These are phyloP conservation scores for Lerista edwardsae DNA, from an alignment of 2,797 vertebrate species.

Conservation along the genomic window DNA sequence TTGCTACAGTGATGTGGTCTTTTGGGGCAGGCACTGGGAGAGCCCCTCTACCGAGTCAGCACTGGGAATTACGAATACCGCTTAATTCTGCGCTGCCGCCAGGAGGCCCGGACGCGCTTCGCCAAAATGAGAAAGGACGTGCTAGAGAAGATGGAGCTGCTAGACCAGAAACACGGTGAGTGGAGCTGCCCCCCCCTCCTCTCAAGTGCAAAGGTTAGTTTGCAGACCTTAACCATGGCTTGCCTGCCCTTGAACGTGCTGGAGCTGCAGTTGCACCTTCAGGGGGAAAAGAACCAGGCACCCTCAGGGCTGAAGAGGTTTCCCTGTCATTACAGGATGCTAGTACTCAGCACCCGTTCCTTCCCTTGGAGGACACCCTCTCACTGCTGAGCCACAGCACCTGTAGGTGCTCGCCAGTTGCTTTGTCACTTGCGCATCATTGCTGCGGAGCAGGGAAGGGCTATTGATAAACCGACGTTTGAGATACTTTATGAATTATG, in stretches of 20 bases:
- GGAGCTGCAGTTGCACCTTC: background rate
- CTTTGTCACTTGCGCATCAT: background rate
- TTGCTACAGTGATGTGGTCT: rapidly evolving
- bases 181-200: background rate
- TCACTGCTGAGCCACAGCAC: too few relatives aligned
- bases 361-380: background rate
- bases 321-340: background rate
- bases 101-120: slow-evolving; percentile 94
- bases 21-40: slow-evolving; percentile 89
- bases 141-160: slow-evolving; percentile 95
- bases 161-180: slow-evolving; percentile 98
- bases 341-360: background rate
- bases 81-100: slow-evolving; percentile 92
- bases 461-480: background rate
- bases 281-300: background rate
- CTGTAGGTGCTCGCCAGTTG: background rate
- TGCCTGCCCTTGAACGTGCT: background rate
- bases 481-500: background rate
- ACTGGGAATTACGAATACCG: slow-evolving; percentile 98
- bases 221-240: background rate
- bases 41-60: slow-evolving; percentile 94
- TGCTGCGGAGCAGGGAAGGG: background rate
- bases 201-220: background rate
- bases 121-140: slow-evolving; percentile 99
- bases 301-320: background rate